Evolutionary conservation across 1,140 invertebrate species (phyloP), one percentile per base, ranked within the genome.

Genomic region (Neoseiulus cucumeris): DNA sequence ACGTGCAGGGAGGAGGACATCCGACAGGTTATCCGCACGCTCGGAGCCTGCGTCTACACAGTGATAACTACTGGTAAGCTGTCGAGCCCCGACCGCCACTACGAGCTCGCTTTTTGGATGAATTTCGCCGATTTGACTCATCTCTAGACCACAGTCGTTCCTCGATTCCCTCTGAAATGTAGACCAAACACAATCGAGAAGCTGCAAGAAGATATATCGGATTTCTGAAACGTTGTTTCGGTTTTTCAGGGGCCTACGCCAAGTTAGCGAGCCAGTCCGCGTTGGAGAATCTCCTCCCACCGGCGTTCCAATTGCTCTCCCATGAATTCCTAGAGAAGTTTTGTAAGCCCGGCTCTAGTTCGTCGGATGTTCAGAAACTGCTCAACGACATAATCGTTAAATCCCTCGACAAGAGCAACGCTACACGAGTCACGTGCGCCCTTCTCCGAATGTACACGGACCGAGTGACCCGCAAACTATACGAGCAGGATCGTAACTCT

Each of bases 311-410:
- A 25, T 25, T 59, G 51, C 51, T 59, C 14, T 59, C 51, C 22
- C 51, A 59, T 25, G 51, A 59, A 25, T 59, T 59, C 33, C 9
- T 59, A 4, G 51, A 59, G 51, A 59, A 59, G 51, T 59, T 59
- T 20, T 33, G 25, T 5, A 59, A 59, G 22, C 25, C 51, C 2
- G 51, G 51, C 22, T 59, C 51, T 29, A 59, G 25, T 29, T 29
- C 51, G 9, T 59, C 51, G 17, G 51, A 59, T 25, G 51, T 59
- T 1, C 51, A 59, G 22, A 59, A 59, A 20, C 51, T 25, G 17
- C 51, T 59, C 51, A 59, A 59, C 22, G 51, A 59, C 51, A 59
- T 59, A 25, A 59, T 59, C 22, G 51, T 59, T 33, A 59, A 59
- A 33, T 59, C 51, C 2, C 33, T 59, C 25, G 51, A 59, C 22